Percentiles rank a stretch among this genome's conserved stretches.
These are phyloP conservation scores for Apis laboriosa DNA, from an alignment of 1,140 invertebrate species.

Conservation along the genomic window DNA sequence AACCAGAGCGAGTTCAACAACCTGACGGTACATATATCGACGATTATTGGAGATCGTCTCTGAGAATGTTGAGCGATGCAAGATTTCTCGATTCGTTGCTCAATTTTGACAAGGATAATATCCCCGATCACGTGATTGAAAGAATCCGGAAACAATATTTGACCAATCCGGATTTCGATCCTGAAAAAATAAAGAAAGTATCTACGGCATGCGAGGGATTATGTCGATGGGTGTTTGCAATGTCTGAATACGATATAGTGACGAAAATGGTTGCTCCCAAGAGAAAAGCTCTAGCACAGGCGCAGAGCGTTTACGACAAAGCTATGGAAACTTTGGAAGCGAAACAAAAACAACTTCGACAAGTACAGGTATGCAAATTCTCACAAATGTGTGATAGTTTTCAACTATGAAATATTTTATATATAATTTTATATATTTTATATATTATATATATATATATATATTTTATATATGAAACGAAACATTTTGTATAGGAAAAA, in stretches of 20 bases:
- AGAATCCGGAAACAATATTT: conserved; percentile 91
- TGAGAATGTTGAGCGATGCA: conserved; percentile 94
- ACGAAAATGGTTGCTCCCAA: conserved; percentile 94
- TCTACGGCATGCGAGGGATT: conserved; percentile 90
- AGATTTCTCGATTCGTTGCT: conserved; percentile 93
- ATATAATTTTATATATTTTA: too few species aligned
- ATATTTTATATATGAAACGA: background rate
- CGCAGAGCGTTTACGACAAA: conserved; percentile 86
- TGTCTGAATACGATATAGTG: conserved; percentile 96
- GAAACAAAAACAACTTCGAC: conserved; percentile 89
- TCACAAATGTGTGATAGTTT: background rate
- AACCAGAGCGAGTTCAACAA: conserved; percentile 89
- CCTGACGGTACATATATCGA: conserved; percentile 89
- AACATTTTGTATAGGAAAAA: conserved; percentile 63
- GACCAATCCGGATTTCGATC: conserved; percentile 93
- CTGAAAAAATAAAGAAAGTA: conserved; percentile 91
- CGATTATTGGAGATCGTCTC: conserved; percentile 96
- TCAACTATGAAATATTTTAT: background rate
- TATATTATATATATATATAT: too few species aligned
- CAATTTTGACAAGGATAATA: conserved; percentile 96
- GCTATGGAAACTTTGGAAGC: conserved; percentile 86
- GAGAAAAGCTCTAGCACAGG: conserved; percentile 88
- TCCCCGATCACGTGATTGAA: conserved; percentile 90
- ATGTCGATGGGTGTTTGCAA: conserved; percentile 95
- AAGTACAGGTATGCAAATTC: conserved; percentile 77